Conservation (phyloP, 2,113 vertebrate species). For the Verasper variegatus region DNA sequence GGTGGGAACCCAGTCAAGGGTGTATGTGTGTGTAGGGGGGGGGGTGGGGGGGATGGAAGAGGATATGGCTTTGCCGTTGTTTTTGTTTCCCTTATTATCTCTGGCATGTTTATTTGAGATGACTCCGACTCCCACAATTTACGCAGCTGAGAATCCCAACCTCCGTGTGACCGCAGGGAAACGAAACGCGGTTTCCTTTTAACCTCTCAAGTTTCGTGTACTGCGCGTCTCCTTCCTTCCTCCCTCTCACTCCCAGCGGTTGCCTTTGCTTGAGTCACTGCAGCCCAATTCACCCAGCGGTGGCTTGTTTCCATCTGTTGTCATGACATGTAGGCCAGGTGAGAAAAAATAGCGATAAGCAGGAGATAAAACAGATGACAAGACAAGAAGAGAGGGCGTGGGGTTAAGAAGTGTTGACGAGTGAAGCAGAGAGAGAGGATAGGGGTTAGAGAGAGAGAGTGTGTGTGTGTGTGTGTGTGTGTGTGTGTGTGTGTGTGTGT, state of each 20-base stretch:
- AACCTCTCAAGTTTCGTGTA: conserved; percentile 9
- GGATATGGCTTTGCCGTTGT: conserved; percentile 34
- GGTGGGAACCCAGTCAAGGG: conserved; percentile 40
- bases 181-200: conserved; percentile 38
- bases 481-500: conserved; percentile 42
- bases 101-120: conserved; percentile 49
- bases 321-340: conserved; percentile 16
- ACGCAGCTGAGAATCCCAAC: conserved; percentile 11
- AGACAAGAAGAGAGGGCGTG: conserved; percentile 7
- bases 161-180: conserved; percentile 24
- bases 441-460: conserved; percentile 25
- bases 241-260: neutral
- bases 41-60: conserved; percentile 20
- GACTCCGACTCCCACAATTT: conserved; percentile 33
- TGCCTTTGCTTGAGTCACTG: neutral
- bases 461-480: conserved; percentile 41
- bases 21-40: neutral
- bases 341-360: neutral
- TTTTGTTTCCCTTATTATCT: conserved; percentile 53
- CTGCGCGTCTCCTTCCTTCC: neutral
- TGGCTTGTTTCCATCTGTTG: conserved; percentile 40
- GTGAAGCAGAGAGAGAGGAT: neutral
- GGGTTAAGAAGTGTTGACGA: conserved; percentile 25
- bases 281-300: conserved; percentile 10
- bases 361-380: conserved; percentile 35